Evolutionary conservation across 2,888 invertebrate species (phyloP).

Genomic region (Mamestra brassicae): DNA sequence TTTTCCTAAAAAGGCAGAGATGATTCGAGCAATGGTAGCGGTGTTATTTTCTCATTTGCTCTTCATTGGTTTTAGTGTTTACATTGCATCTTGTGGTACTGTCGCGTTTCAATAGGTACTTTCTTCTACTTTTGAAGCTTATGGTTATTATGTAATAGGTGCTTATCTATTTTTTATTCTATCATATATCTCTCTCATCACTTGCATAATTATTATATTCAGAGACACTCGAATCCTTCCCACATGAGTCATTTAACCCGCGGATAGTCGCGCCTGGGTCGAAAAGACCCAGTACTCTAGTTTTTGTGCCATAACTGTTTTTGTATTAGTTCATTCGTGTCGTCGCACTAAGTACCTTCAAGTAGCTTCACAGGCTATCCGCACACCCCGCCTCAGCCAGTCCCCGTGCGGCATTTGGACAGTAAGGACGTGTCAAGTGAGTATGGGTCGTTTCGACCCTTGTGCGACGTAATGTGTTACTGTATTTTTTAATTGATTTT

Average conservation of each 20-base stretch:
- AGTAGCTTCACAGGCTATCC: too few relatives aligned
- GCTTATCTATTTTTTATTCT: neutral
- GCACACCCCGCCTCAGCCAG: too few relatives aligned
- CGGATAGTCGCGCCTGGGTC: too few relatives aligned
- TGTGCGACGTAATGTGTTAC: too few relatives aligned
- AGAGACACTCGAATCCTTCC: neutral
- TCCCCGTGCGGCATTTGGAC: too few relatives aligned
- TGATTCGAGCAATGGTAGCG: conserved; percentile 28
- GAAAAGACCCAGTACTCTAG: too few relatives aligned
- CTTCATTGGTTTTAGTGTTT: conserved; percentile 26
- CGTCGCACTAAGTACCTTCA: too few relatives aligned
- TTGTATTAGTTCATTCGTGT: too few relatives aligned
- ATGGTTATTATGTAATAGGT: neutral
- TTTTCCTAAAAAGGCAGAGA: conserved; percentile 48
- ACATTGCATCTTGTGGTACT: conserved; percentile 28
- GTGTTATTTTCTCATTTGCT: conserved; percentile 45
- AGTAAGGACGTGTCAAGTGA: too few relatives aligned
- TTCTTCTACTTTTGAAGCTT: neutral
- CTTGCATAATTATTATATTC: neutral
- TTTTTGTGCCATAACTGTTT: too few relatives aligned
- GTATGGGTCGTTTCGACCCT: too few relatives aligned
- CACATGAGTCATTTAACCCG: neutral
- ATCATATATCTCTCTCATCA: neutral
- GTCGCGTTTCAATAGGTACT: neutral
- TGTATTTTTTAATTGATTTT: too few relatives aligned